Evolutionary conservation across 2,888 invertebrate genomes (phyloP), one percentile per base, ranked within the genome.

Genomic region (Melanostoma scalare): DNA sequence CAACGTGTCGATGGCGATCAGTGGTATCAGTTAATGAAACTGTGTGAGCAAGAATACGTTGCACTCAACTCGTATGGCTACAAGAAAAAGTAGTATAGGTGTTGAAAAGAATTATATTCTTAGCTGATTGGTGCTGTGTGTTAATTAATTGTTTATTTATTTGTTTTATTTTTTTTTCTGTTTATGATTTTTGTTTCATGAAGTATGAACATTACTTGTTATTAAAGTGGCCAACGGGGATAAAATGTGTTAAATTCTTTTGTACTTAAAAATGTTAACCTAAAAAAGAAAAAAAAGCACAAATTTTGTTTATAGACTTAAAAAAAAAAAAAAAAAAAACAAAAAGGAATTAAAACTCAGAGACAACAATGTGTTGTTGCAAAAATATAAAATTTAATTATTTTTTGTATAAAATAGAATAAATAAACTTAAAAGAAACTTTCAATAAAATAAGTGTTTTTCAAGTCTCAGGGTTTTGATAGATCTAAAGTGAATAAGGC

Each of bases 41-140:
- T 93, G 90, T 95, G 95, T 88, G 96, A 96, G 87, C 90, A 93
- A 67, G 96, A 96, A 90, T 96, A 94, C 88, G 92, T 92, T 85
- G 95, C 94, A 8, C 94, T 95, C 89, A 94, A 95, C 89, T 94
- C 94, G 0, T 96, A 94, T 88, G 96, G 96, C 55, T 95, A 95
- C 91, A 94, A 94, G 86, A 95, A 93, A 86, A 92, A 93, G 78
- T 87, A 89, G 86, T 87, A 85, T 35, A 35, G 4, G 5, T 9
- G n/a, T 20, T 36, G 8, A 6, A 31, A 60, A 10, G 42, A 35
- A 38, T 48, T 8, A 35, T 44, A 33, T 44, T 9, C 44, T 52
- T 50, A 60, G 48, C 8, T 55, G 52, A 35, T 36, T 36, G 82
- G 82, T 78, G 78, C 58, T 71, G 69, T 78, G 61, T 69, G 36